Percentiles rank a stretch among this genome's conserved stretches.
Evolutionary conservation across 2,113 vertebrate genomes (phyloP).

Genomic region (Uropsilus gracilis): DNA sequence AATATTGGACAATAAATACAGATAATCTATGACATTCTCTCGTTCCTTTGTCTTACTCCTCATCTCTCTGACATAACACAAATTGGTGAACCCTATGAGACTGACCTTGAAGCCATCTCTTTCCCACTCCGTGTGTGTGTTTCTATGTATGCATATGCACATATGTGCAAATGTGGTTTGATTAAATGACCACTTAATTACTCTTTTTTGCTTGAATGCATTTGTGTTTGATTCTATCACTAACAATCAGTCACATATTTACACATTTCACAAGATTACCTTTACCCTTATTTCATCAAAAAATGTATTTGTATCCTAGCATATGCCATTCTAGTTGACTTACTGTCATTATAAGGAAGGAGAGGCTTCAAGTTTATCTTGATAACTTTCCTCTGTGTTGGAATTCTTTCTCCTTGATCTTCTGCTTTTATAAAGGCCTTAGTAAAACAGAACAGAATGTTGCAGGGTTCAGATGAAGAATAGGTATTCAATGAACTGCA

Average conservation of each 20-base stretch:
- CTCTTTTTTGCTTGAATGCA: neutral
- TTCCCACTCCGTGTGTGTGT: neutral
- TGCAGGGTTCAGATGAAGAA: constrained; percentile 6
- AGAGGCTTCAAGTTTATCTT: neutral
- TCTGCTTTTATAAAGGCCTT: constrained; percentile 25
- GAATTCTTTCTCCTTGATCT: neutral
- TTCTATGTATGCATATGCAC: neutral
- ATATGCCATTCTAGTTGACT: neutral
- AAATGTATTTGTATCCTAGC: constrained; percentile 16
- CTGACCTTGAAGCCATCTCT: neutral
- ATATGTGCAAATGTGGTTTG: neutral
- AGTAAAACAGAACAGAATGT: neutral
- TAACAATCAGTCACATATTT: neutral
- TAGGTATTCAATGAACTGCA: neutral
- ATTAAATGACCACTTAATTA: neutral
- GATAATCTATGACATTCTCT: neutral
- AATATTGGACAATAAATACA: neutral
- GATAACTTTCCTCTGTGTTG: neutral
- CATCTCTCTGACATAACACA: neutral
- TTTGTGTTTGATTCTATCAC: neutral
- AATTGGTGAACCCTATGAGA: neutral
- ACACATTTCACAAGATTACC: neutral
- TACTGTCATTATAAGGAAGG: neutral
- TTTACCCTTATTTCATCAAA: neutral
- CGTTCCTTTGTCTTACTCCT: neutral